Evolutionary conservation across 2,888 invertebrate species (phyloP), one percentile per base, ranked within the genome.

Genomic region (Drosophila suboccidentalis): DNA sequence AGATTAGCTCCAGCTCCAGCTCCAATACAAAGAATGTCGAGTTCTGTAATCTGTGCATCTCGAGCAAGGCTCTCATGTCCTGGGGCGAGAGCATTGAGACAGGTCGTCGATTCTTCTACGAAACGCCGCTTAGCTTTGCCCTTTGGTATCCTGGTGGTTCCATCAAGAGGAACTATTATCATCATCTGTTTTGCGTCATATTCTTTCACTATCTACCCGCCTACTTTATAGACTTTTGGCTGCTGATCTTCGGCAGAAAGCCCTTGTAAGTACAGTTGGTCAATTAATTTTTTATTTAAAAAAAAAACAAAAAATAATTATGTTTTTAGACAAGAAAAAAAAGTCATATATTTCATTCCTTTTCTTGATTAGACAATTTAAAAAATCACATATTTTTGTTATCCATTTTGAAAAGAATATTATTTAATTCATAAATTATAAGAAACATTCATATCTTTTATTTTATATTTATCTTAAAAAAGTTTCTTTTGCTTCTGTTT

Each of bases 61-160:
- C 97, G 0, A 94, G 94, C 8, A 94, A 96, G 46, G 96, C 97
- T 79, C 95, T 97, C 0, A 92, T 98, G 47, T 96, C 96, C 0
- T 99, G 99, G 99, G 96, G 96, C 1, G 94, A 95, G 62, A 95
- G 97, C 44, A 93, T 98, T 70, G 95, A 95, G 62, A 94, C 95
- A 65, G 96, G 96, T 88, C 94, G 93, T 75, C 93, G 93, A 41
- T 92, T 92, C 92, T 81, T 91, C 82, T 94, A 95, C 70, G 94
- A 95, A 82, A 95, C 95, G 82, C 97, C 97, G 0, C 95, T 97
- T 90, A 95, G 96, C 63, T 94, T 96, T 11, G 95, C 96, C 39
- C 94, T 97, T 1, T 96, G 97, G 95, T 96, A 96, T 91, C 96
- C 96, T 0, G 96, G 96, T 6, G 97, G 97, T 0, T 94, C 95